phyloP scores from a whole-genome alignment of 2,797 vertebrate species.

The Hoplostethus atlanticus region DNA sequence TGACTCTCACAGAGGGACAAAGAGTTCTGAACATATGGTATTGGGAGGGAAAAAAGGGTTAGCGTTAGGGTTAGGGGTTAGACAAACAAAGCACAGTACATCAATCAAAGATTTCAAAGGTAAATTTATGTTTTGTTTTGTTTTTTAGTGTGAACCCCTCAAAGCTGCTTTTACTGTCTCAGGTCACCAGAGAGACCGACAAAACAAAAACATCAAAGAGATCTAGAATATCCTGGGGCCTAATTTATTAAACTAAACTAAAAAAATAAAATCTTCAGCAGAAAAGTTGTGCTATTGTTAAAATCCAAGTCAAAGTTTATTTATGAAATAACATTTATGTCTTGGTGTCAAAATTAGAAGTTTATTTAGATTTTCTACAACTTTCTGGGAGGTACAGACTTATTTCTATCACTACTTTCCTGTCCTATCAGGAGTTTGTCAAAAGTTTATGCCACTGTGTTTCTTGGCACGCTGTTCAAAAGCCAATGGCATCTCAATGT shows the following conservation, averaged over 20 bases:
- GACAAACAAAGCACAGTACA: too few relatives aligned
- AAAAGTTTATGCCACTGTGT: too few relatives aligned
- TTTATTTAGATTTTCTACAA: not conserved
- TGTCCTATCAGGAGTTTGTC: too few relatives aligned
- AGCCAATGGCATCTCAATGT: not conserved
- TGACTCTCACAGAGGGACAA: not conserved
- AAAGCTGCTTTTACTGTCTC: slow-evolving; percentile 31
- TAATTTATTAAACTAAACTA: slow-evolving; percentile 10
- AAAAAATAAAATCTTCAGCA: not conserved
- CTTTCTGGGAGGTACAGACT: too few relatives aligned
- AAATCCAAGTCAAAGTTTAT: too few relatives aligned
- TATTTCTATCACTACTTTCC: too few relatives aligned
- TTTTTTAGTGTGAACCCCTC: slow-evolving; percentile 11
- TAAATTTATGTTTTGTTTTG: slow-evolving; percentile 7
- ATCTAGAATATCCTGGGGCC: slow-evolving; percentile 11
- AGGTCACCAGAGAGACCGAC: slow-evolving; percentile 11
- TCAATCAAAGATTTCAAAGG: not conserved
- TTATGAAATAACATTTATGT: not conserved
- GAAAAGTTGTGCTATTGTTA: not conserved
- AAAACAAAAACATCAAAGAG: slow-evolving; percentile 18
- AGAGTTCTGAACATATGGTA: slow-evolving; percentile 22
- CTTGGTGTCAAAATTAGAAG: not conserved
- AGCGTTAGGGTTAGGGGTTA: too few relatives aligned
- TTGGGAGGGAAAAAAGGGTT: not conserved
- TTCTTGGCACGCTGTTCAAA: too few relatives aligned